Base-by-base conservation (phyloP, 1,140 invertebrate genomes). In the Coptotermes formosanus region DNA sequence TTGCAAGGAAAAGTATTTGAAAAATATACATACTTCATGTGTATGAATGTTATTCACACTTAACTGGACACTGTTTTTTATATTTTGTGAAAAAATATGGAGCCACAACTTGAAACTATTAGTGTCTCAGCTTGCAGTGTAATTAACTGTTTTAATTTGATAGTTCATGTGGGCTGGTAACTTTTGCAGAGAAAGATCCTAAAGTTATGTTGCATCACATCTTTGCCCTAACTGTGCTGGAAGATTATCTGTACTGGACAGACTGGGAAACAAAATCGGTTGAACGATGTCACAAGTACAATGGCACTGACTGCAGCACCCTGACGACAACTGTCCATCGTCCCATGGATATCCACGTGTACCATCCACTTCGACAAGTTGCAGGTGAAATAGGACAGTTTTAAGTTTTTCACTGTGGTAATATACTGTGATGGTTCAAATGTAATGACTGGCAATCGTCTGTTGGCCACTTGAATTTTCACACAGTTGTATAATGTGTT, bases 241-340 rank as follows among this genome's bases (percentile, higher is more conserved):
- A 96, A 89, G 95, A 96, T 89, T 94, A 94, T 89, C 92, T 98
- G 30, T 98, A 97, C 91, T 98, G 96, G 96, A 97, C 96, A 32
- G 97, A 98, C 91, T 98, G 97, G 97, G 96, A 97, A 91, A 95
- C 95, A 44, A 97, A 97, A 90, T 94, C 95, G n/a, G 92, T 98
- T 23, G 96, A 97, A 91, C 93, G 95, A 88, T 97, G 97, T 88
- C 93, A 96, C 88, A 97, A 97, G 89, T 93, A 93, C 88, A 92
- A 92, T 44, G 93, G 93, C 4, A 90, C 93, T 30, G 92, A 94
- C 87, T 95, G 95, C 89, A 92, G 93, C 86, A 94, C 94, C 0
- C 91, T 98, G 83, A 93, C 94, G 2, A 94, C 93, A 86, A 94
- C 94, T 48, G 94, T 97, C 84, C 95, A 97, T 89, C 93, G 97